Percentiles rank a stretch among this genome's conserved stretches.
Conservation (phyloP, 2,113 vertebrate genomes). For the Periophthalmodon schlosseri region DNA sequence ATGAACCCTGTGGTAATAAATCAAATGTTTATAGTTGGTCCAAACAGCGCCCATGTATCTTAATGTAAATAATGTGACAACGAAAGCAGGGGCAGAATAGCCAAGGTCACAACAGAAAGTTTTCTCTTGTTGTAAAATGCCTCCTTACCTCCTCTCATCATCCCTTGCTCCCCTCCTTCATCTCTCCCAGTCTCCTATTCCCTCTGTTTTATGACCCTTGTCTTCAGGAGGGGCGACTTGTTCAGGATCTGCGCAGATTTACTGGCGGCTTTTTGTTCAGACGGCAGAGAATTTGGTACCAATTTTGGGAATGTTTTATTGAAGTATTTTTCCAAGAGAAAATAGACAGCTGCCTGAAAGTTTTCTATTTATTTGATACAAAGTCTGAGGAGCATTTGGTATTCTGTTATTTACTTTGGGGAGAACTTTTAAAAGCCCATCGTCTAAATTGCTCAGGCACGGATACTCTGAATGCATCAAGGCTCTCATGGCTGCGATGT, state of each 20-base stretch:
- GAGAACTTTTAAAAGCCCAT: slow-evolving; percentile 65
- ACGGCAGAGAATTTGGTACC: slow-evolving; percentile 61
- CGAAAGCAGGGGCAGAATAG: not conserved
- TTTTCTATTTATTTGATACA: slow-evolving; percentile 57
- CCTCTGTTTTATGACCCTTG: slow-evolving; percentile 73
- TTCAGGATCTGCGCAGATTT: slow-evolving; percentile 74
- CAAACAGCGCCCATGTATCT: not conserved
- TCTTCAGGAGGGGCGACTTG: slow-evolving; percentile 67
- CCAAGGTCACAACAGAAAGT: slow-evolving; percentile 2
- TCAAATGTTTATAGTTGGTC: not conserved
- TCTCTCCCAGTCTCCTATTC: slow-evolving; percentile 54
- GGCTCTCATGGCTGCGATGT: slow-evolving; percentile 54
- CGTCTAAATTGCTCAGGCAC: slow-evolving; percentile 64
- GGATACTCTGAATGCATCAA: slow-evolving; percentile 69
- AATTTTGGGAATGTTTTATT: slow-evolving; percentile 67
- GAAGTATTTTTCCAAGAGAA: slow-evolving; percentile 46
- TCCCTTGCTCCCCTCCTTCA: slow-evolving; percentile 40
- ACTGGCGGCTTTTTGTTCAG: slow-evolving; percentile 62
- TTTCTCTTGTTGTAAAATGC: slow-evolving; percentile 1
- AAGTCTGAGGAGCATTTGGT: slow-evolving; percentile 61
- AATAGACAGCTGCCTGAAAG: slow-evolving; percentile 62
- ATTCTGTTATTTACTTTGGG: slow-evolving; percentile 69
- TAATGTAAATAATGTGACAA: not conserved
- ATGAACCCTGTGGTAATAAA: not conserved
- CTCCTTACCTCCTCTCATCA: not conserved